phyloP scores from a whole-genome alignment of 2,888 invertebrate species.

The Drosophila austrosaltans region DNA sequence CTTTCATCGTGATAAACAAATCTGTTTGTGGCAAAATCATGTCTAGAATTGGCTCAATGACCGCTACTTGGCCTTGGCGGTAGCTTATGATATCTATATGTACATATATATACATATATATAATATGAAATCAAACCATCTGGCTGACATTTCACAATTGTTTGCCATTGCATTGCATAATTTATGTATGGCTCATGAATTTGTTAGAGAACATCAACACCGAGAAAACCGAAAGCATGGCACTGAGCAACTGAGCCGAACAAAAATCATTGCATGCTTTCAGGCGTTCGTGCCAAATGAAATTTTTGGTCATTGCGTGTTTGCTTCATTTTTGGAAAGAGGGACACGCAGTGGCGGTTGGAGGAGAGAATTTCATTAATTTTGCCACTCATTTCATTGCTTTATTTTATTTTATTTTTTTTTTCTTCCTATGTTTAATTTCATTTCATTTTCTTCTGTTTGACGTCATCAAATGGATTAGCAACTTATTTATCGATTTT shows the following conservation, averaged over 20 bases:
- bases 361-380: constrained; percentile 43
- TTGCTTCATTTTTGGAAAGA: constrained; percentile 15
- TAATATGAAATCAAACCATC: constrained; percentile 34
- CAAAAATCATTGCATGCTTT: constrained; percentile 38
- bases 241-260: background rate
- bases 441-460: constrained; percentile 7
- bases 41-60: constrained; percentile 11
- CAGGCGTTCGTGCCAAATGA: constrained; percentile 18
- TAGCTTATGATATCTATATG: background rate
- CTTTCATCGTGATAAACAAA: constrained; percentile 23
- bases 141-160: constrained; percentile 43
- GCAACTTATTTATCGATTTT: constrained; percentile 70
- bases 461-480: constrained; percentile 66
- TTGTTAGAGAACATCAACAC: background rate
- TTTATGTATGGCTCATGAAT: constrained; percentile 44
- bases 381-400: constrained; percentile 52
- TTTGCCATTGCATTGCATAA: constrained; percentile 50
- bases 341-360: background rate
- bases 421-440: background rate
- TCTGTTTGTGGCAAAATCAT: constrained; percentile 15
- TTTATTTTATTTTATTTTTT: background rate
- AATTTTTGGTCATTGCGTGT: constrained; percentile 49
- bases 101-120: background rate
- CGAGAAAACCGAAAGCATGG: background rate
- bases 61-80: constrained; percentile 8